Evolutionary conservation across 1,140 invertebrate species (phyloP), one percentile per base, ranked within the genome.

Genomic region (Bombyx mandarina): DNA sequence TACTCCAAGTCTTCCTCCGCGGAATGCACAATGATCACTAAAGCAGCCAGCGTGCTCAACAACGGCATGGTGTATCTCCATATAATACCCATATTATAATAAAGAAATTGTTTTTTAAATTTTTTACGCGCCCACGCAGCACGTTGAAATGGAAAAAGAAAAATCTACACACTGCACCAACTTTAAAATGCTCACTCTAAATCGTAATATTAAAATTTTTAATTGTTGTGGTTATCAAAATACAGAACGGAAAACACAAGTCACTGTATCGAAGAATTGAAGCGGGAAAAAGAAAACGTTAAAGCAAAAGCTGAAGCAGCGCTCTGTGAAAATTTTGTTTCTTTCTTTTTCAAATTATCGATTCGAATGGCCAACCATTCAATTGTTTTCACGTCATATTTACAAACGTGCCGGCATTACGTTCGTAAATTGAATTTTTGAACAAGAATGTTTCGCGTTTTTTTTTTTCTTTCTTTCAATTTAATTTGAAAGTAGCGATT

Each of bases 21-120:
- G 6, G 82, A 77, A 48, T 85, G 75, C 56, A 80, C 82, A 42
- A 87, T 81, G 47, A 87, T 84, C 55, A 85, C 81, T 69, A 87
- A 64, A 52, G 82, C 84, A 57, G 84, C 84, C 60, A 87, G 71
- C 60, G 77, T 84, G 69, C 77, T 82, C 58, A 87, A 63, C 58
- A 87, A 69, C 43, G 77, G 75, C 79, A 87, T 85, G 42, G 70
- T 63, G 57, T 26, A 52, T 65, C 57, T 79, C 75, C 68, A 67
- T 66, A 55, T 73, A 59, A 70, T 69, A 79, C 79, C 79, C 82
- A 86, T 86, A 82, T 79, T 86, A 82, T 76, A 75, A 56, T 63
- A 71, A 66, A 48, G 45, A 58, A 58, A 52, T 43, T 49, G 22
- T 3, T 35, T 35, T 5, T 35, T 35, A 5, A 35, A 35, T 35